A percentile compares a stretch with the other conserved stretches of the same genome.
Evolutionary conservation across 1,140 invertebrate genomes (phyloP).

Genomic region (Drosophila prosaltans): DNA sequence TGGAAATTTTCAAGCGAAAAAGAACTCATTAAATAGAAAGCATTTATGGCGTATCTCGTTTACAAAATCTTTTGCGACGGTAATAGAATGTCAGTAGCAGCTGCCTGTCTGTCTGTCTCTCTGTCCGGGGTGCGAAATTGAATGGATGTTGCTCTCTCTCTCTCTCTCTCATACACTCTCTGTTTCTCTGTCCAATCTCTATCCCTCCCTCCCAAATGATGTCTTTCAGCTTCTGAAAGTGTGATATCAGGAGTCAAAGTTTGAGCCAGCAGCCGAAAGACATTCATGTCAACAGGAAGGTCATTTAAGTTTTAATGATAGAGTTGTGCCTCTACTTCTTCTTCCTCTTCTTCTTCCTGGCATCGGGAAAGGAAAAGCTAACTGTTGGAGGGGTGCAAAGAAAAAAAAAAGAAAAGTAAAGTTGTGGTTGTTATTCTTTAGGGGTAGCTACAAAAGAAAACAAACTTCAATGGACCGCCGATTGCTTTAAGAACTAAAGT

Average conservation of each 20-base stretch:
- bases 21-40: conserved; percentile 80
- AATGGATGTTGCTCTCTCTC: conserved; percentile 17
- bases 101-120: conserved; percentile 18
- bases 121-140: conserved; percentile 40
- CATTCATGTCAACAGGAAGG: conserved; percentile 64
- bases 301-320: conserved; percentile 81
- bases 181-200: not conserved
- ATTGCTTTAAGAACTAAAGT: conserved; percentile 68
- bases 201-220: not conserved
- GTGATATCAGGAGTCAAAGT: conserved; percentile 73
- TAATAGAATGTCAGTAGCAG: conserved; percentile 76
- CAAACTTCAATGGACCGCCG: conserved; percentile 32
- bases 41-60: conserved; percentile 77
- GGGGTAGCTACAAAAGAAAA: conserved; percentile 17
- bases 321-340: conserved; percentile 49
- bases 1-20: conserved; percentile 17
- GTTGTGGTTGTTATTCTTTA: conserved; percentile 55
- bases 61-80: conserved; percentile 47
- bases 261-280: conserved; percentile 33
- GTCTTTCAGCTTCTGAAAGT: conserved; percentile 31
- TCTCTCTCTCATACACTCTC: not conserved
- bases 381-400: no score
- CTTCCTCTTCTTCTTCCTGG: no score
- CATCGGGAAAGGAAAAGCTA: no score
- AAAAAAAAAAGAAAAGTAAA: conserved; percentile 26